A percentile compares a stretch with the other conserved stretches of the same genome.
These are phyloP conservation scores for Hipparchia semele DNA, from an alignment of 2,888 invertebrate species.

Conservation along the genomic window DNA sequence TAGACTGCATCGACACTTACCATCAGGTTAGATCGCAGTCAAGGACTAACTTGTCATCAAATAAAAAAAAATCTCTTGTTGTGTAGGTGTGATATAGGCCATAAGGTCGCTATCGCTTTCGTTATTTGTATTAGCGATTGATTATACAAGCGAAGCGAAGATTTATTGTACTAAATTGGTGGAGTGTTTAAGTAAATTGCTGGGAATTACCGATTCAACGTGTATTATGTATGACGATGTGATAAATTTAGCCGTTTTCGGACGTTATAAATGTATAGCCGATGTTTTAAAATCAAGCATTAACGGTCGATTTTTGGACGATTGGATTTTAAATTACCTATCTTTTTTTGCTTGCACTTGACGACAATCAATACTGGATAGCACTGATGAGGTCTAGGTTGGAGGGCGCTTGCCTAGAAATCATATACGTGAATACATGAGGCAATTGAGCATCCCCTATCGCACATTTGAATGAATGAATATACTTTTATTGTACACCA, in stretches of 20 bases:
- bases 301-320: constrained; percentile 8
- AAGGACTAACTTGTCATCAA: no score
- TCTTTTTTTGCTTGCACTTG: no score
- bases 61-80: no score
- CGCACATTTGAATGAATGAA: no score
- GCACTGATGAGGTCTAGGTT: no score
- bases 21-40: no score
- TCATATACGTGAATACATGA: no score
- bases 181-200: constrained; percentile 34
- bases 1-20: no score
- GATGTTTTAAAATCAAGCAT: constrained; percentile 4
- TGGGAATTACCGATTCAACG: constrained; percentile 30
- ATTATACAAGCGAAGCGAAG: constrained; percentile 42
- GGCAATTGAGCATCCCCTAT: no score
- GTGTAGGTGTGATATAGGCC: constrained; percentile 43
- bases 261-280: constrained; percentile 17
- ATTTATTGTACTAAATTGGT: constrained; percentile 55
- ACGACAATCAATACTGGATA: not conserved
- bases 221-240: constrained; percentile 29
- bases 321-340: constrained; percentile 12
- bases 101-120: constrained; percentile 50
- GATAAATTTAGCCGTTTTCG: constrained; percentile 24
- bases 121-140: constrained; percentile 37
- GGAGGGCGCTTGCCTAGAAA: no score
- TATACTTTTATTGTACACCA: no score